phyloP scores from a whole-genome alignment of 2,888 invertebrate genomes.

The Lycophotia porphyrea region DNA sequence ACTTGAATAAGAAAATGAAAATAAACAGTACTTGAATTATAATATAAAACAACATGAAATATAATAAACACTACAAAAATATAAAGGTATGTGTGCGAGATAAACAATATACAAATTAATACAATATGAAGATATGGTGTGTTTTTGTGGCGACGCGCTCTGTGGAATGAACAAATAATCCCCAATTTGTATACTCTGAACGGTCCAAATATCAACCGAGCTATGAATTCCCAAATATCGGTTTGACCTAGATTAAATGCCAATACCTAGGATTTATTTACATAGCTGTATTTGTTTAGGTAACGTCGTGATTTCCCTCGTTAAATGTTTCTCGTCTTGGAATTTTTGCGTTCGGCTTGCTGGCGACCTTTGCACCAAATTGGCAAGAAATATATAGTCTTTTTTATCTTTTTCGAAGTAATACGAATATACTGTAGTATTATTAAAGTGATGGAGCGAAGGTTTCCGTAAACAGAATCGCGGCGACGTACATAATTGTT shows the following conservation, averaged over 20 bases:
- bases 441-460: not conserved
- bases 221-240: slow-evolving; percentile 72
- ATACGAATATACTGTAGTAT: not conserved
- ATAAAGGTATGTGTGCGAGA: no score
- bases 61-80: no score
- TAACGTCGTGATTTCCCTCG: slow-evolving; percentile 12
- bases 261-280: slow-evolving; percentile 63
- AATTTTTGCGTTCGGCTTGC: not conserved
- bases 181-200: slow-evolving; percentile 61
- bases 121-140: no score
- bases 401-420: not conserved
- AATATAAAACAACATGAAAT: no score
- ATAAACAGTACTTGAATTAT: no score
- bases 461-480: not conserved
- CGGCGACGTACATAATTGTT: not conserved
- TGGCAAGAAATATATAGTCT: not conserved
- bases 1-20: no score
- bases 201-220: slow-evolving; percentile 62
- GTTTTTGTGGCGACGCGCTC: not conserved
- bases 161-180: slow-evolving; percentile 52
- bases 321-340: slow-evolving; percentile 10
- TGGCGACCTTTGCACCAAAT: not conserved
- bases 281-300: slow-evolving; percentile 66
- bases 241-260: slow-evolving; percentile 78
- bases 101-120: no score